Evolutionary conservation across 2,888 invertebrate genomes (phyloP), one percentile per base, ranked within the genome.

Genomic region (Lepidochrysops patricia): DNA sequence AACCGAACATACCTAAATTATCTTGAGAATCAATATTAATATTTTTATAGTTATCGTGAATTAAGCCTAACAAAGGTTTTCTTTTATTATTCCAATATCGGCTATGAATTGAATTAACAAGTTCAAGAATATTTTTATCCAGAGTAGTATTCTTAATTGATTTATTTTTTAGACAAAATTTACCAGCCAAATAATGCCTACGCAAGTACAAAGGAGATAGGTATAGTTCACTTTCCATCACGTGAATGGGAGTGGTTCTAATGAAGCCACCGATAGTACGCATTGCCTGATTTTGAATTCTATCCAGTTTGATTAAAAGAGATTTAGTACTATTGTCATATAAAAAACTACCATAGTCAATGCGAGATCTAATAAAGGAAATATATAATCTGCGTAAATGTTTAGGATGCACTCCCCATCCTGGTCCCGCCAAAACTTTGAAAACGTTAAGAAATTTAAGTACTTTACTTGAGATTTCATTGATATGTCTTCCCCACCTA

Each of bases 191-290:
- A 32, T 32, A 32, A 7, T 32, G 5, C 2, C 7, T 32, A 3
- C 34, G 35, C n/a, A 37, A 6, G 5, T 37, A 37, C 35, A 37
- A 37, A 34, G 34, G 34, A 12, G n/a, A 34, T 4, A 15, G 35
- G 35, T 13, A 37, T 37, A 37, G 13, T 13, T 37, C 35, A n/a
- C 35, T 37, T 37, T 37, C 6, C 35, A 37, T 37, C 35, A 5
- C 34, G 34, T 34, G 34, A 4, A 34, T 34, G 34, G 34, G 13
- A 2, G 34, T 34, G 34, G 13, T 34, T 4, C 34, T 59, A 49
- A 65, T 58, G 58, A 57, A 65, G 9, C 63, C 63, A n/a, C 63
- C 63, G 25, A 62, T 61, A 6, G 61, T 43, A n/a, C 63, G 57
- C 27, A 65, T 15, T 6, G 63, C 60, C 35, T 61, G 63, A 23